phyloP scores from a whole-genome alignment of 2,797 vertebrate species.

The Diplodus sargus region DNA sequence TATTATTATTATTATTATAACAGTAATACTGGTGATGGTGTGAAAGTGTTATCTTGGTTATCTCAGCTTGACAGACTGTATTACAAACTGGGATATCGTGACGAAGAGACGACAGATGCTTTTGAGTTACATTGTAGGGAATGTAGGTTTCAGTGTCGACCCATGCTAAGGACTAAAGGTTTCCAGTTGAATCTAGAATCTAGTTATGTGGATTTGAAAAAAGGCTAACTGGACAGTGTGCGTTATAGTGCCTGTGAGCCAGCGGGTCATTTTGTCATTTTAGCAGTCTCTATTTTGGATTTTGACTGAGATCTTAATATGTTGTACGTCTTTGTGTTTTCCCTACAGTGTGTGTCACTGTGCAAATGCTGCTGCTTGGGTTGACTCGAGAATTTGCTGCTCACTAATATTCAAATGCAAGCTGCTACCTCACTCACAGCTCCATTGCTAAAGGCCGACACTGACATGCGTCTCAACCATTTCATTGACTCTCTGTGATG shows the following conservation, averaged over 20 bases:
- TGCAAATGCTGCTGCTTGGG: constrained; percentile 37
- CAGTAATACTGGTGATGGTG: constrained; percentile 11
- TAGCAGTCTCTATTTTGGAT: not conserved
- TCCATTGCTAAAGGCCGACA: not conserved
- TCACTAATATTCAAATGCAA: constrained; percentile 30
- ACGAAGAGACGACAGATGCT: not conserved
- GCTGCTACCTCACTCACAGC: not conserved
- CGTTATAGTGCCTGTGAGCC: not conserved
- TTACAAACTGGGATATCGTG: not conserved
- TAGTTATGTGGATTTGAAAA: not conserved
- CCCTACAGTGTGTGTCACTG: not conserved
- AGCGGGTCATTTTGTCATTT: not conserved
- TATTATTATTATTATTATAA: too few species aligned
- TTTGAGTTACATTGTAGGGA: not conserved
- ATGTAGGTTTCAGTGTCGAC: not conserved
- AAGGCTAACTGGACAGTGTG: not conserved
- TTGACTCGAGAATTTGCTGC: constrained; percentile 21
- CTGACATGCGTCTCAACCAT: constrained; percentile 11
- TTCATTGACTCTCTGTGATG: constrained; percentile 17
- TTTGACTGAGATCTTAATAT: not conserved
- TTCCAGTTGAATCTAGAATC: too few species aligned
- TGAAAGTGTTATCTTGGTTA: not conserved
- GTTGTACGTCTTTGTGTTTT: not conserved
- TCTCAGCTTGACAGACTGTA: not conserved
- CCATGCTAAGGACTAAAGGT: not conserved